These are phyloP conservation scores for Triplophysa tibetana DNA, from an alignment of 2,113 vertebrate genomes.

Conservation along the genomic window DNA sequence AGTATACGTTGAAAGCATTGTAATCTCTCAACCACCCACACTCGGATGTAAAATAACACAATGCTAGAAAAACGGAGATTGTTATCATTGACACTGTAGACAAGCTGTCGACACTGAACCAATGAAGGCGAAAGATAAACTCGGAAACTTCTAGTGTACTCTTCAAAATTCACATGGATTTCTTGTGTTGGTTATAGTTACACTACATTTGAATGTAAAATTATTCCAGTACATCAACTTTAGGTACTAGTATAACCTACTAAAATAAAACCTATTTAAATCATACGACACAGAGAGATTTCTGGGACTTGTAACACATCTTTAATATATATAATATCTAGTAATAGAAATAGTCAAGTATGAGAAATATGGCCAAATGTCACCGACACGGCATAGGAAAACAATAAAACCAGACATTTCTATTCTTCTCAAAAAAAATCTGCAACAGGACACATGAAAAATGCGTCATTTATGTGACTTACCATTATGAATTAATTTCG, in stretches of 20 bases:
- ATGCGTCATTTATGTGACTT: background rate
- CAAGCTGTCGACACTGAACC: slow-evolving; percentile 61
- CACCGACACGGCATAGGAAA: no score
- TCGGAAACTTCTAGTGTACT: background rate
- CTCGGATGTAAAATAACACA: slow-evolving; percentile 38
- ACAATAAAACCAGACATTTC: no score
- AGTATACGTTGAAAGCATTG: slow-evolving; percentile 35
- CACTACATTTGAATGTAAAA: background rate
- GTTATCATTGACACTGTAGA: slow-evolving; percentile 65
- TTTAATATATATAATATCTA: no score
- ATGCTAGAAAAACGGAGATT: slow-evolving; percentile 60
- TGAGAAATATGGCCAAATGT: no score
- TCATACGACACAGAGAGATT: no score
- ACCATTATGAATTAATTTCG: background rate
- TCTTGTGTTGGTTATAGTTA: background rate
- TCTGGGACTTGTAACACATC: no score
- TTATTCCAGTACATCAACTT: no score
- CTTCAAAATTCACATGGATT: background rate
- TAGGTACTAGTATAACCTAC: no score
- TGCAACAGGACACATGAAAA: no score
- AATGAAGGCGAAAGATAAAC: slow-evolving; percentile 56
- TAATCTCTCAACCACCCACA: slow-evolving; percentile 54
- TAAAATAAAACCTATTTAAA: no score
- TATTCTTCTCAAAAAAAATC: no score
- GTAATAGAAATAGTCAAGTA: no score